Conservation (phyloP, 1,140 invertebrate genomes). For the Caenorhabditis tropicalis region DNA sequence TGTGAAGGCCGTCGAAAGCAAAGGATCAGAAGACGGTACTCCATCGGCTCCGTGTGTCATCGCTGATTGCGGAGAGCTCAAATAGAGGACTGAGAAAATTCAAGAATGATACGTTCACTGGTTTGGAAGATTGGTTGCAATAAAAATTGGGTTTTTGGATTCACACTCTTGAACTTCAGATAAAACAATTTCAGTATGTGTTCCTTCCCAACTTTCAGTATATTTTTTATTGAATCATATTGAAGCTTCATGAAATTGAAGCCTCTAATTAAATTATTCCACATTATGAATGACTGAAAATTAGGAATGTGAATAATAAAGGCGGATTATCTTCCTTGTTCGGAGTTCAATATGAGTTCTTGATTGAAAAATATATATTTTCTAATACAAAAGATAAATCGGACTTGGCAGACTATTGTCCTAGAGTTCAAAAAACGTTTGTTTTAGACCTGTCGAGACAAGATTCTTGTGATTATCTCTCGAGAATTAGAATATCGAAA, state of each 20-base stretch:
- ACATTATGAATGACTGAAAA: not conserved
- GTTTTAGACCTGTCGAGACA: no score
- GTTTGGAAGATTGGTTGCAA: no score
- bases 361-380: not conserved
- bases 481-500: no score
- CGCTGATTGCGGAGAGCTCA: slow-evolving; percentile 57
- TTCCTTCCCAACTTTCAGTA: not conserved
- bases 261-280: not conserved
- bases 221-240: not conserved
- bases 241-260: not conserved
- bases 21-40: slow-evolving; percentile 62
- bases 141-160: no score
- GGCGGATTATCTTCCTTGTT: not conserved
- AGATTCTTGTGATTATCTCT: no score
- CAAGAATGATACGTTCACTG: no score
- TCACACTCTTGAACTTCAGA: no score
- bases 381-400: no score
- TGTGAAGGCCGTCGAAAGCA: slow-evolving; percentile 83
- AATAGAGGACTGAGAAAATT: not conserved
- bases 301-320: not conserved
- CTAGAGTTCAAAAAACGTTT: no score
- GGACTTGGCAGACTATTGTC: no score
- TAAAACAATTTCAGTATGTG: not conserved
- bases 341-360: not conserved
- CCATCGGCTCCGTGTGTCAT: slow-evolving; percentile 48